These are phyloP conservation scores for Gadopsis marmoratus DNA, from an alignment of 2,797 vertebrate genomes.

Conservation along the genomic window DNA sequence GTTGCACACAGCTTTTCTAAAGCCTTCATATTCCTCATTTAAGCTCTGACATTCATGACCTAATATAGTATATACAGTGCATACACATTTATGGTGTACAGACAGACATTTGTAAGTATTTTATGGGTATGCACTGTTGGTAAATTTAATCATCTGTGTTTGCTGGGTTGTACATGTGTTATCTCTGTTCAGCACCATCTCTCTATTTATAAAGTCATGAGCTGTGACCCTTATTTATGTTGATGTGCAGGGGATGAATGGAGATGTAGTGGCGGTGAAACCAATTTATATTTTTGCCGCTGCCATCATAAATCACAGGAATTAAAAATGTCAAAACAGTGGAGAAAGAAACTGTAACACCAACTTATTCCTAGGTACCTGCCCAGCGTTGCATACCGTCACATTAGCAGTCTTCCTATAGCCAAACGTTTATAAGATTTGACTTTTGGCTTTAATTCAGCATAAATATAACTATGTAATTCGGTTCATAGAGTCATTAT, in stretches of 20 bases:
- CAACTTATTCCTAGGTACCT: conserved; percentile 12
- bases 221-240: conserved; percentile 47
- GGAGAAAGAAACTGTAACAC: conserved; percentile 17
- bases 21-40: conserved; percentile 1
- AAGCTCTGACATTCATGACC: conserved; percentile 11
- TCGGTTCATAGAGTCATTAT: background rate
- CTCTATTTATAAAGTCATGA: conserved; percentile 32
- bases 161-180: conserved; percentile 21
- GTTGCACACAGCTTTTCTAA: background rate
- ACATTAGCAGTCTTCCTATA: background rate
- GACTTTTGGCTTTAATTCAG: no score
- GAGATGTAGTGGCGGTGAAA: conserved; percentile 48
- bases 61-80: conserved; percentile 1
- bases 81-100: conserved; percentile 3
- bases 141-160: conserved; percentile 25
- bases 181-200: conserved; percentile 33
- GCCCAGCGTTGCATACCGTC: background rate
- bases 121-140: background rate
- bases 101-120: background rate
- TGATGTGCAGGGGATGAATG: conserved; percentile 62
- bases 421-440: background rate
- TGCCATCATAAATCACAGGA: conserved; percentile 66
- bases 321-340: conserved; percentile 63
- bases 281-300: conserved; percentile 53
- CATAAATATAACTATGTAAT: background rate